Evolutionary conservation across 1,140 invertebrate species (phyloP), one percentile per base, ranked within the genome.

Genomic region (Drosophila rhopaloa): DNA sequence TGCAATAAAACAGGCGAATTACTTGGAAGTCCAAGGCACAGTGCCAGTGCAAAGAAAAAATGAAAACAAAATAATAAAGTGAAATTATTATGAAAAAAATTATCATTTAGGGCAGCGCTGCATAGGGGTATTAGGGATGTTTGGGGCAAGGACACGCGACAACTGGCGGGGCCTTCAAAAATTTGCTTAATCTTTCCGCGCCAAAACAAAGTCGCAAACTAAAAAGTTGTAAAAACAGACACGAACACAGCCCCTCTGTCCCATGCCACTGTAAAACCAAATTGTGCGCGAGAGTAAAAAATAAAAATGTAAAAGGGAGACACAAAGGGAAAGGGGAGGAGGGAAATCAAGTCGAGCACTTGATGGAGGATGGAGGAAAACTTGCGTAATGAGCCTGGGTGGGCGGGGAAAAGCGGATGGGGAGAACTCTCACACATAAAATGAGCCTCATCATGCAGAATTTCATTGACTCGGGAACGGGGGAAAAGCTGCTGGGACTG

Each of bases 21-120:
- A 72, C 82, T 81, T 38, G 47, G 38, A 68, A 61, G 43, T 46
- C 56, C 44, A 29, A 55, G 32, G 35, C 16, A 35, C 59, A 41
- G 27, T 24, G 11, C 37, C 35, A 38, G 35, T 13, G 29, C 51
- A 44, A 29, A 50, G 37, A 41, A 32, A 67, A 67, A 77, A 77
- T 56, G 55, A 84, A 81, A 89, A 83, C 77, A 84, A 82, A 89
- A 88, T 88, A 89, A 88, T 83, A 84, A 84, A 84, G 48, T 61
- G 35, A 72, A 58, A 89, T 78, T 77, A 89, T 82, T 82, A 74
- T 67, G 63, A 70, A 76, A 76, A 88, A 68, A 77, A 71, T 71
- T 71, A 72, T 72, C 65, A 71, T 72, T 71, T 72, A 72, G 68
- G 66, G 37, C 65, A 29, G 16, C 29, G 14, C 61, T 53, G 61